Percentiles rank a stretch among this genome's conserved stretches.
Conservation (phyloP, 1,140 invertebrate genomes). For the Meloidogyne exigua region DNA sequence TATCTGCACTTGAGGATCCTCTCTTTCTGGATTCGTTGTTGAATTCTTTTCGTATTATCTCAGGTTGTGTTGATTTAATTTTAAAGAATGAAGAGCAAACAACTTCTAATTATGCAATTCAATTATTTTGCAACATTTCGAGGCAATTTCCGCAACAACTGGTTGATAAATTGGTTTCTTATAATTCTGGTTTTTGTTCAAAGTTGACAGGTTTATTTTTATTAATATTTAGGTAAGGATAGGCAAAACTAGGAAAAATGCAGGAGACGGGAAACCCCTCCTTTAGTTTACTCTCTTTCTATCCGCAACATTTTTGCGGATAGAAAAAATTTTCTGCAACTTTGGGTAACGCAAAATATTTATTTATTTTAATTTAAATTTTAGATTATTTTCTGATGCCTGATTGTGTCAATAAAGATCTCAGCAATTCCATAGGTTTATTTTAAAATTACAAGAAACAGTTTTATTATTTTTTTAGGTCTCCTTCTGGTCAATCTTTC, state of each 20-base stretch:
- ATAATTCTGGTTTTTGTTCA: neutral
- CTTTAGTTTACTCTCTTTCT: too few species aligned
- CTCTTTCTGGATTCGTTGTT: neutral
- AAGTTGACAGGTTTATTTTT: neutral
- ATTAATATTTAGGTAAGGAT: too few species aligned
- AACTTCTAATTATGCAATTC: neutral
- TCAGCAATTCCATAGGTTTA: neutral
- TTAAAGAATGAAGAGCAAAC: neutral
- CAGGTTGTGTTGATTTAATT: neutral
- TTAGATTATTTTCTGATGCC: neutral
- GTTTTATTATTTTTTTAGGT: neutral
- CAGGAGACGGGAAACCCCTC: too few species aligned
- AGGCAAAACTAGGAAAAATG: too few species aligned
- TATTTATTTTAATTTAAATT: neutral
- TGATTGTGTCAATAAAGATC: neutral
- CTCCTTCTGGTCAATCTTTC: neutral
- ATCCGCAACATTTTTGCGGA: too few species aligned
- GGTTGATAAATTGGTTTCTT: neutral
- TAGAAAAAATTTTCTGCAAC: too few species aligned
- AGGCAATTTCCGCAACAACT: neutral
- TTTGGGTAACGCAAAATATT: too few species aligned
- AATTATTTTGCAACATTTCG: neutral
- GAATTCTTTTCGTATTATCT: neutral
- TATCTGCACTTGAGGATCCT: neutral
- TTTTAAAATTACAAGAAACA: neutral